These are phyloP conservation scores for Sebastes oblongus DNA, from an alignment of 2,797 vertebrate species.

Conservation along the genomic window DNA sequence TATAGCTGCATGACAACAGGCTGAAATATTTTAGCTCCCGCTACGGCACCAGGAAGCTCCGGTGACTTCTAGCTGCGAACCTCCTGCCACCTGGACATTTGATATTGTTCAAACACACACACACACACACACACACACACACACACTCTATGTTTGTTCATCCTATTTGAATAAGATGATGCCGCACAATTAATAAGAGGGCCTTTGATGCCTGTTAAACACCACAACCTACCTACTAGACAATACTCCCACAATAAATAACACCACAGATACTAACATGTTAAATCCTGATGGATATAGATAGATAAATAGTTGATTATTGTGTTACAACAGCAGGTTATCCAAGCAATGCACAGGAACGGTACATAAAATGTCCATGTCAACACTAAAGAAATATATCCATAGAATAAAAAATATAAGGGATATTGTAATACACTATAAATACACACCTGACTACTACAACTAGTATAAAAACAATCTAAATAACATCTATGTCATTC, in stretches of 20 bases:
- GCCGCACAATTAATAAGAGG: neutral
- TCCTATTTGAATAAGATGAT: conserved; percentile 34
- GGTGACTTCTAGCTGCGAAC: neutral
- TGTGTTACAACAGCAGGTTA: no score
- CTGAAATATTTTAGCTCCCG: neutral
- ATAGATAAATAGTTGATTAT: no score
- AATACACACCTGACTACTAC: no score
- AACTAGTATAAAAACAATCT: no score
- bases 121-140: neutral
- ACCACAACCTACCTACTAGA: neutral
- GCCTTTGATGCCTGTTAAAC: neutral
- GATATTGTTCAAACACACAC: neutral
- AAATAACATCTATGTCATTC: neutral
- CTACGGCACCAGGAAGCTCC: neutral
- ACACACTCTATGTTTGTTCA: neutral
- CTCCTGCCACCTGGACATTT: neutral
- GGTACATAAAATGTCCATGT: no score
- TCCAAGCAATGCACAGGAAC: no score
- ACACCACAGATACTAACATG: neutral
- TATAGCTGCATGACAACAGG: fast-evolving
- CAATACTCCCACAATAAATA: neutral
- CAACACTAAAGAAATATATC: no score
- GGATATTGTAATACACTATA: no score
- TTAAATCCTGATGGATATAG: neutral
- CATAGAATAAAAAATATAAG: no score